Percentiles rank a stretch among this genome's conserved stretches.
Evolutionary conservation across 2,888 invertebrate species (phyloP).

Genomic region (Tinea trinotella): DNA sequence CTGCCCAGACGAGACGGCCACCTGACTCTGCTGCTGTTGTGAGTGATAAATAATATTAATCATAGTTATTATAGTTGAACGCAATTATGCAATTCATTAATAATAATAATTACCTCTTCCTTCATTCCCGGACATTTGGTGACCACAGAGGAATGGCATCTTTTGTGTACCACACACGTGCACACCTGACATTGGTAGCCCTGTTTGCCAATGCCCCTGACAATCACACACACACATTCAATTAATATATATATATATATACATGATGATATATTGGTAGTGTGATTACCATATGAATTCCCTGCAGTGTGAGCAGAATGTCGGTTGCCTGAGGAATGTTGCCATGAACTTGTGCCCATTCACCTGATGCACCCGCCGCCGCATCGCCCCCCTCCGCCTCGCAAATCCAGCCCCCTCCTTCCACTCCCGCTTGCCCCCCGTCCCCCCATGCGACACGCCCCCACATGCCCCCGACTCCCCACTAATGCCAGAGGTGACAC

Average conservation of each 20-base stretch:
- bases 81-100: neutral
- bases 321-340: conserved; percentile 97
- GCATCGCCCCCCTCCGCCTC: conserved; percentile 96
- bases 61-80: neutral
- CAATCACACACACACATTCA: conserved; percentile 62
- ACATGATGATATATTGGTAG: neutral
- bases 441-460: conserved; percentile 31
- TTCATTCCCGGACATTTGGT: conserved; percentile 99
- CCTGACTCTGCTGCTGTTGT: conserved; percentile 46
- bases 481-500: too few species aligned
- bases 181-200: conserved; percentile 99
- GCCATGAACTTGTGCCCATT: conserved; percentile 99
- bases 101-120: conserved; percentile 80
- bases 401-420: conserved; percentile 97
- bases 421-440: conserved; percentile 82
- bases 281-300: conserved; percentile 95
- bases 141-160: conserved; percentile 96
- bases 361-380: conserved; percentile 96
- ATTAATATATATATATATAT: neutral
- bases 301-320: conserved; percentile 99
- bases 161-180: conserved; percentile 99
- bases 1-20: conserved; percentile 75
- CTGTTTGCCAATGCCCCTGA: conserved; percentile 96
- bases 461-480: conserved; percentile 30
- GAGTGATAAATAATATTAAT: neutral